These are phyloP conservation scores for Cotesia typhae DNA, from an alignment of 1,140 invertebrate genomes.

Conservation along the genomic window DNA sequence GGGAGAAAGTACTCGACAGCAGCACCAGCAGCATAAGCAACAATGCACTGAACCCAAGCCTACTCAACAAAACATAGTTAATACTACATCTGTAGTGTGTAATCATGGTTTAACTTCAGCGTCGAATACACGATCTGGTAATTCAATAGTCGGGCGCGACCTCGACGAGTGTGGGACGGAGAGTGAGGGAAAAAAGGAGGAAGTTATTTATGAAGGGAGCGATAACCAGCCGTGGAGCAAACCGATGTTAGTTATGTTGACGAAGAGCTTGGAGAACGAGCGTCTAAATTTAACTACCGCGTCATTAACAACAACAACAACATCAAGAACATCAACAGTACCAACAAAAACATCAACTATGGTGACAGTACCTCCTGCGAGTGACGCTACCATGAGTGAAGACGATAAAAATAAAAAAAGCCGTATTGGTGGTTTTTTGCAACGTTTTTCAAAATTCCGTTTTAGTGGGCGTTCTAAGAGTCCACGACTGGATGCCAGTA, in stretches of 20 bases:
- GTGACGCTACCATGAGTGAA: constrained; percentile 9
- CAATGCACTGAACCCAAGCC: constrained; percentile 5
- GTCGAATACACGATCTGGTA: constrained; percentile 18
- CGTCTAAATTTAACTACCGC: no score
- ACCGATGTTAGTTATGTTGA: constrained; percentile 39
- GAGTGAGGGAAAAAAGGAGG: constrained; percentile 45
- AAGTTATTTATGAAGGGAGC: constrained; percentile 31
- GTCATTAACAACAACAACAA: constrained; percentile 49
- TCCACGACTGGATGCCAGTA: constrained; percentile 54
- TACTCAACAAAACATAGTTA: constrained; percentile 1
- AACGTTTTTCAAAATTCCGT: constrained; percentile 65
- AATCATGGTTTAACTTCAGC: constrained; percentile 21
- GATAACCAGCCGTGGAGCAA: constrained; percentile 23
- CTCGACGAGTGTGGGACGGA: constrained; percentile 35
- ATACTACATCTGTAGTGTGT: constrained; percentile 8
- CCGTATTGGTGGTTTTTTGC: constrained; percentile 66
- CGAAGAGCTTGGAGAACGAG: constrained; percentile 35
- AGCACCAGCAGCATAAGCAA: neutral
- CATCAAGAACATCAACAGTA: constrained; percentile 37
- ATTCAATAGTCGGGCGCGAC: constrained; percentile 17
- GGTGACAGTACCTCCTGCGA: constrained; percentile 16
- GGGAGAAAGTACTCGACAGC: constrained; percentile 17
- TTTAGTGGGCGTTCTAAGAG: constrained; percentile 64
- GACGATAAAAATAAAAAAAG: constrained; percentile 55
- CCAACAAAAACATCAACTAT: constrained; percentile 36